Conservation (phyloP, 2,113 vertebrate genomes). For the Nannospalax galili region DNA sequence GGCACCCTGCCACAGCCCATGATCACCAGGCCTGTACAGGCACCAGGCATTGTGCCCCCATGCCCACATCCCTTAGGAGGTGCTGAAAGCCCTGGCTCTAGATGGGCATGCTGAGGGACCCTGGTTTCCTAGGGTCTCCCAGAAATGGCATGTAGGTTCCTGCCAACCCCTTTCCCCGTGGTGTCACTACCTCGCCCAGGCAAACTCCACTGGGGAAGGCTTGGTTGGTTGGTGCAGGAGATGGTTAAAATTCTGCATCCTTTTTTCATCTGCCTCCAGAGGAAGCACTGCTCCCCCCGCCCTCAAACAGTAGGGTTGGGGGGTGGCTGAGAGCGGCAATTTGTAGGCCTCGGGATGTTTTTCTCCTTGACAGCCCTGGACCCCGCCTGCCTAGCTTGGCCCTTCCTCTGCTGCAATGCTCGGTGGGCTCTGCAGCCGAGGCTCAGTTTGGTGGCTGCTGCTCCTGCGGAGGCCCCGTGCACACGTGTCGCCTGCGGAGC, state of each 20-base stretch:
- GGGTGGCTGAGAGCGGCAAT: slow-evolving; percentile 77
- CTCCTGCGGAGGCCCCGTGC: not conserved
- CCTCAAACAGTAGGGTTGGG: slow-evolving; percentile 48
- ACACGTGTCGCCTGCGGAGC: not conserved
- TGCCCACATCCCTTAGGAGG: rapidly evolving
- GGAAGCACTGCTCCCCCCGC: slow-evolving; percentile 67
- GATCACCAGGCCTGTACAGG: not conserved
- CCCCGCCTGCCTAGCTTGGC: slow-evolving; percentile 60
- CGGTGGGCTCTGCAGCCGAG: not conserved
- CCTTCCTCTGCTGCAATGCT: not conserved
- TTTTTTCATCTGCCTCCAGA: slow-evolving; percentile 73
- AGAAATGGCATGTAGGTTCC: not conserved
- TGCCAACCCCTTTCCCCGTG: rapidly evolving
- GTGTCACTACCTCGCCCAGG: not conserved
- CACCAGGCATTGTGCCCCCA: not conserved
- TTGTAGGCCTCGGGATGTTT: slow-evolving; percentile 78
- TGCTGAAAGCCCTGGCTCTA: not conserved
- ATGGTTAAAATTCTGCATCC: slow-evolving; percentile 79
- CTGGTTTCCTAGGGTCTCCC: not conserved
- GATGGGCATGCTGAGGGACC: not conserved
- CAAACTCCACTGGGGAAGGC: not conserved
- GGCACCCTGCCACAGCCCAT: not conserved
- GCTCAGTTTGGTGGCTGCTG: not conserved
- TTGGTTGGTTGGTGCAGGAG: slow-evolving; percentile 52
- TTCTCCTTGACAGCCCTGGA: slow-evolving; percentile 75